Evolutionary conservation across 2,888 invertebrate species (phyloP).

Genomic region (Drosophila leonis): DNA sequence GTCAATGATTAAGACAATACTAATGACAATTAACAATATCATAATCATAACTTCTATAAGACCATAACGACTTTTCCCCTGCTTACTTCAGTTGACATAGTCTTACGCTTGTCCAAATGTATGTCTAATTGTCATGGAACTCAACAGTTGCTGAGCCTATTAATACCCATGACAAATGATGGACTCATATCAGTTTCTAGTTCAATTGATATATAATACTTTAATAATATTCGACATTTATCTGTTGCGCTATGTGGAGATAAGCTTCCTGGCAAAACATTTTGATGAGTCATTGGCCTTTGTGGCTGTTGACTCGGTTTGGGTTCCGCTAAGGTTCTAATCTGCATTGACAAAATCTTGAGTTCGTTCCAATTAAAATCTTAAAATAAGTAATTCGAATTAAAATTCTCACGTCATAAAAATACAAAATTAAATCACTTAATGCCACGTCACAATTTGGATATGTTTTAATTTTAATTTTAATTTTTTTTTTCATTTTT

Average conservation of each 20-base stretch:
- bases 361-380: slow-evolving; percentile 34
- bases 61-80: neutral
- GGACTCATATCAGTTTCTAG: neutral
- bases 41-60: neutral
- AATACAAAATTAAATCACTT: slow-evolving; percentile 25
- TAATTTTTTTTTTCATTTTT: neutral
- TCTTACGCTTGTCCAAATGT: neutral
- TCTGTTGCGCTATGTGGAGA: slow-evolving; percentile 5
- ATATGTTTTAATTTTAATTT: slow-evolving; percentile 3
- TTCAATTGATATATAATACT: neutral
- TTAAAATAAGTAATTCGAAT: slow-evolving; percentile 21
- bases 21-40: neutral
- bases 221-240: slow-evolving; percentile 1
- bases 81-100: neutral
- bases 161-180: neutral
- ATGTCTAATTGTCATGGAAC: neutral
- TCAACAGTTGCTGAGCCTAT: neutral
- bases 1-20: neutral
- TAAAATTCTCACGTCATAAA: slow-evolving; percentile 41
- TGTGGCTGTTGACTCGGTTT: neutral
- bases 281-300: slow-evolving; percentile 3
- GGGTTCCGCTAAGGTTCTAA: slow-evolving; percentile 7
- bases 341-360: slow-evolving; percentile 6
- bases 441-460: slow-evolving; percentile 27
- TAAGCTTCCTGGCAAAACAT: neutral